A percentile compares a stretch with the other conserved stretches of the same genome.
phyloP scores from a whole-genome alignment of 2,797 vertebrate species.

The Antrozous pallidus region DNA sequence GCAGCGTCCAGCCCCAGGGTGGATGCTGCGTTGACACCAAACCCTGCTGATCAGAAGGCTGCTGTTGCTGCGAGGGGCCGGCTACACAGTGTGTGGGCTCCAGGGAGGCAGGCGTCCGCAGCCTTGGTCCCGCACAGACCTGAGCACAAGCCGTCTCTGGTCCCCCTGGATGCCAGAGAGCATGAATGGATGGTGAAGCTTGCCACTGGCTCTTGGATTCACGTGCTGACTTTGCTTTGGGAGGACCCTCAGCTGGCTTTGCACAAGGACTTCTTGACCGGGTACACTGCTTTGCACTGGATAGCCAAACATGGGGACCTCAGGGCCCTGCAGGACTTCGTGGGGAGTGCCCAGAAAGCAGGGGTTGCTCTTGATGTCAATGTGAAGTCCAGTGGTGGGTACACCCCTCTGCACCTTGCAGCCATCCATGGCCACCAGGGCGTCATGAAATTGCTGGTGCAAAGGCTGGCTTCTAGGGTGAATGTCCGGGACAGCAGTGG shows the following conservation, averaged over 20 bases:
- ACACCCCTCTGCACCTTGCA: slow-evolving; percentile 93
- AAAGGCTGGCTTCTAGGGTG: slow-evolving; percentile 86
- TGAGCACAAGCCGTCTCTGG: slow-evolving; percentile 69
- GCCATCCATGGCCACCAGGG: slow-evolving; percentile 90
- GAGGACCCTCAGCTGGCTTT: slow-evolving; percentile 88
- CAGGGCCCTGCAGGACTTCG: slow-evolving; percentile 89
- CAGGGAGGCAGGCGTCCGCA: not conserved
- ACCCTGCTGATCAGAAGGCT: not conserved
- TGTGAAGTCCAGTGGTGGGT: slow-evolving; percentile 86
- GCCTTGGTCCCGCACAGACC: not conserved
- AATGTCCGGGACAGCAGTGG: slow-evolving; percentile 88
- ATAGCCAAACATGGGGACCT: slow-evolving; percentile 93
- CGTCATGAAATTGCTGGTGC: slow-evolving; percentile 90
- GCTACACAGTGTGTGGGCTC: not conserved
- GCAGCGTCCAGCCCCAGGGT: slow-evolving; percentile 40
- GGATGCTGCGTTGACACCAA: slow-evolving; percentile 46
- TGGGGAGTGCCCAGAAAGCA: slow-evolving; percentile 81
- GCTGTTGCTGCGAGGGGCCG: not conserved
- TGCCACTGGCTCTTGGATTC: slow-evolving; percentile 88
- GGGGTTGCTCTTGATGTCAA: slow-evolving; percentile 88
- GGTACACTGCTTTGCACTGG: slow-evolving; percentile 95
- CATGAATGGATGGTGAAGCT: slow-evolving; percentile 92
- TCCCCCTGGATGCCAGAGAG: slow-evolving; percentile 89
- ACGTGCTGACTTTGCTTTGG: slow-evolving; percentile 87
- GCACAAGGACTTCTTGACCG: slow-evolving; percentile 91